phyloP scores from a whole-genome alignment of 2,113 vertebrate genomes.

The Gallinago jamesoni region DNA sequence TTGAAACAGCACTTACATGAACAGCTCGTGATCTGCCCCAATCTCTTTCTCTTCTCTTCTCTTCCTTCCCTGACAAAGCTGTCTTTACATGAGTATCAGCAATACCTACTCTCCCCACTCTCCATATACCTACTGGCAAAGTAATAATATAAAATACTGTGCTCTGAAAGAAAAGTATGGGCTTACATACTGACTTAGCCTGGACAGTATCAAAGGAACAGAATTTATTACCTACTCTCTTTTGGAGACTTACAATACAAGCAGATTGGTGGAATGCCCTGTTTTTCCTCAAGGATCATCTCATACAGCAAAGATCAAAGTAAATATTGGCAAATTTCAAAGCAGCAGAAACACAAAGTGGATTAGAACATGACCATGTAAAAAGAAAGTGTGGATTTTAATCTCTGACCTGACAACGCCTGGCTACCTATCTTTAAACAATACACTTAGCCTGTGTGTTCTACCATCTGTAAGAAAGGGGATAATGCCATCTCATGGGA shows the following conservation, averaged over 20 bases:
- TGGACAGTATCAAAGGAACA: background rate
- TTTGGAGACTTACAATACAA: background rate
- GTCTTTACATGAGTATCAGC: background rate
- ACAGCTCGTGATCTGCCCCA: background rate
- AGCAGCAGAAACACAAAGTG: background rate
- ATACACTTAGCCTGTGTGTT: background rate
- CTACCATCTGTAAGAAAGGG: background rate
- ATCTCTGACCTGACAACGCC: background rate
- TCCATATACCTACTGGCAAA: background rate
- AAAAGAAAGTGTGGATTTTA: background rate
- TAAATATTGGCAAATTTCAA: conserved; percentile 8
- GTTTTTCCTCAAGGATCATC: background rate
- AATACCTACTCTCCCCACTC: background rate
- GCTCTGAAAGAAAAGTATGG: background rate
- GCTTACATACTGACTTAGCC: background rate
- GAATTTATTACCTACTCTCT: background rate
- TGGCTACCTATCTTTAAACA: background rate
- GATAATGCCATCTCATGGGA: background rate
- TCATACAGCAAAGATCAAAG: background rate
- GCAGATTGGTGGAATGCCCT: background rate
- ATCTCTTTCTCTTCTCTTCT: background rate
- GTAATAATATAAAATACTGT: background rate
- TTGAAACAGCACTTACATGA: background rate
- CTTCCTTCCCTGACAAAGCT: background rate
- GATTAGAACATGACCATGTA: background rate